Evolutionary conservation across 2,888 invertebrate genomes (phyloP).

Genomic region (Chaitophorus viminalis): DNA sequence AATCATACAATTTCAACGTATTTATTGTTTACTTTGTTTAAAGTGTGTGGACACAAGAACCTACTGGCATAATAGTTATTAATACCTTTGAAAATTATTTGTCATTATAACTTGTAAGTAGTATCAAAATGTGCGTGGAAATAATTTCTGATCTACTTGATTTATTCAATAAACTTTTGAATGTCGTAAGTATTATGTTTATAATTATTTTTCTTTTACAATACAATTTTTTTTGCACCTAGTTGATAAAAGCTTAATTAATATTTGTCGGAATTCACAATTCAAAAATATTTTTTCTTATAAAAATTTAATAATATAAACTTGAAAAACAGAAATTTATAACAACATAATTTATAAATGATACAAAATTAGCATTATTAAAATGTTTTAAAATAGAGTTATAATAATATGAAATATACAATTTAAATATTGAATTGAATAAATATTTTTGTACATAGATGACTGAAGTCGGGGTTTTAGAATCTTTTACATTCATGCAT

Average conservation of each 20-base stretch:
- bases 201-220: not conserved
- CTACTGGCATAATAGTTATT: not conserved
- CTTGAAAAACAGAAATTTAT: too few relatives aligned
- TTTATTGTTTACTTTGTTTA: not conserved
- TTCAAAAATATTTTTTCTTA: too few relatives aligned
- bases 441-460: conserved; percentile 18
- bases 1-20: not conserved
- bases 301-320: too few relatives aligned
- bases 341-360: too few relatives aligned
- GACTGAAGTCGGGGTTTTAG: conserved; percentile 62
- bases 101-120: not conserved
- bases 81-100: not conserved
- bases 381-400: too few relatives aligned
- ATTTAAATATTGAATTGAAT: not conserved
- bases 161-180: conserved; percentile 55
- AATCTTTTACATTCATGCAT: conserved; percentile 62
- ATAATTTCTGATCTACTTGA: conserved; percentile 57
- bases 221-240: too few relatives aligned
- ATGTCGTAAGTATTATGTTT: conserved; percentile 37
- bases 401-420: not conserved
- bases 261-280: too few relatives aligned
- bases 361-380: too few relatives aligned
- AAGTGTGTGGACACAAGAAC: not conserved
- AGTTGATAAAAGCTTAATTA: too few relatives aligned
- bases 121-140: conserved; percentile 44